Percentiles rank a stretch among this genome's conserved stretches.
These are phyloP conservation scores for Scomber colias DNA, from an alignment of 2,113 vertebrate genomes.

Conservation along the genomic window DNA sequence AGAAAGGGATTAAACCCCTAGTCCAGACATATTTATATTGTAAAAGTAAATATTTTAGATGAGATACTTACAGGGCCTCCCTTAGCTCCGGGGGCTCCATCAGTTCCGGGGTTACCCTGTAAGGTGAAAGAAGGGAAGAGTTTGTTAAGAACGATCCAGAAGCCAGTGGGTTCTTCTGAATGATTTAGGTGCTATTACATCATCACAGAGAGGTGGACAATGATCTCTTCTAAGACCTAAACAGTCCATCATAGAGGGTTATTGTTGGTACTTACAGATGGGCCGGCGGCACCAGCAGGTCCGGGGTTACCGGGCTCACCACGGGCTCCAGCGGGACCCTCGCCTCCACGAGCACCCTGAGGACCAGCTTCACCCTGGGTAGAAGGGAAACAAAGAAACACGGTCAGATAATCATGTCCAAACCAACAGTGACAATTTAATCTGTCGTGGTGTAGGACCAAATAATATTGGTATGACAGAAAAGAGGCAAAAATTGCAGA, in stretches of 20 bases:
- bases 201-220: background rate
- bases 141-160: background rate
- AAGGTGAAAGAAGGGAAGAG: slow-evolving; percentile 23
- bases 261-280: slow-evolving; percentile 87
- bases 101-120: slow-evolving; percentile 94
- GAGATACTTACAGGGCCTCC: slow-evolving; percentile 91
- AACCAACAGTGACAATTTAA: background rate
- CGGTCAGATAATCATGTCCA: background rate
- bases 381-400: slow-evolving; percentile 48
- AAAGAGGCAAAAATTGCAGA: background rate
- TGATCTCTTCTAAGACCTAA: too few species aligned
- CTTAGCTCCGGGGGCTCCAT: slow-evolving; percentile 93
- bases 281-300: slow-evolving; percentile 93
- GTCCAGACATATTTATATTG: background rate
- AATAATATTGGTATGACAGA: background rate
- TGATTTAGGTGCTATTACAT: background rate
- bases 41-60: background rate
- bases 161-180: background rate
- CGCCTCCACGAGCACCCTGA: slow-evolving; percentile 92
- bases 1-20: slow-evolving; percentile 5
- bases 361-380: slow-evolving; percentile 93
- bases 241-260: background rate
- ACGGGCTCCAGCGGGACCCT: slow-evolving; percentile 93
- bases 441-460: background rate
- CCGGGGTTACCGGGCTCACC: slow-evolving; percentile 95